These are phyloP conservation scores for Unio delphinus DNA, from an alignment of 2,888 invertebrate genomes.

Conservation along the genomic window DNA sequence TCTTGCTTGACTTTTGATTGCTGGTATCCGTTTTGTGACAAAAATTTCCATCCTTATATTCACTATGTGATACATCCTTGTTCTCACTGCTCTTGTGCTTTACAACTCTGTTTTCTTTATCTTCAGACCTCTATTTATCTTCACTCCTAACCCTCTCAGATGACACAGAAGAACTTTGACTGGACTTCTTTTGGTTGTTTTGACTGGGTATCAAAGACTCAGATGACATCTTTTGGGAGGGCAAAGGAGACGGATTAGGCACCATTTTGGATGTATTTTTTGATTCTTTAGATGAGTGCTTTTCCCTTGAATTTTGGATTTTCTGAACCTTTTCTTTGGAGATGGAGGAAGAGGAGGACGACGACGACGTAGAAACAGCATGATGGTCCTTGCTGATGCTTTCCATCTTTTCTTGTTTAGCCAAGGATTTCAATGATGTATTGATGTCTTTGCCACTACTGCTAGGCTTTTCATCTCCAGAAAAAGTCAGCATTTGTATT, in stretches of 20 bases:
- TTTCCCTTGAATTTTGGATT: conserved; percentile 13
- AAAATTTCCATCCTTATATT: conserved; percentile 7
- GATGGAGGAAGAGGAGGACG: conserved; percentile 12
- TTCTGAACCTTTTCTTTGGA: conserved; percentile 10
- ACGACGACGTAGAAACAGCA: conserved; percentile 9
- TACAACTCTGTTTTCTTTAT: conserved; percentile 7
- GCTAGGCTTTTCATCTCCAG: conserved; percentile 4
- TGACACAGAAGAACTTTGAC: no score
- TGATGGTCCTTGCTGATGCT: background rate
- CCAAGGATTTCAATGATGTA: conserved; percentile 7
- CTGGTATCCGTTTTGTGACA: conserved; percentile 12
- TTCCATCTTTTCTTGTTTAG: conserved; percentile 2
- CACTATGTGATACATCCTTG: conserved; percentile 13
- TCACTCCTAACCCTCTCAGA: background rate
- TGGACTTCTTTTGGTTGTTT: background rate
- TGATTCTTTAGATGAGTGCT: conserved; percentile 16
- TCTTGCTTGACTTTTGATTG: conserved; percentile 6
- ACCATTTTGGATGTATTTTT: conserved; percentile 13
- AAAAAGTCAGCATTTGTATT: conserved; percentile 23
- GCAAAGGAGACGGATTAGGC: conserved; percentile 17
- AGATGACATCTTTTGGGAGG: conserved; percentile 13
- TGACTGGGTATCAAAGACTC: conserved; percentile 8
- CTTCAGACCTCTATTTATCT: conserved; percentile 8
- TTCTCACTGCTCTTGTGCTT: conserved; percentile 8
- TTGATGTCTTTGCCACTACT: conserved; percentile 11